Evolutionary conservation across 2,797 vertebrate genomes (phyloP), one percentile per base, ranked within the genome.

Genomic region (Naso thynnoides): DNA sequence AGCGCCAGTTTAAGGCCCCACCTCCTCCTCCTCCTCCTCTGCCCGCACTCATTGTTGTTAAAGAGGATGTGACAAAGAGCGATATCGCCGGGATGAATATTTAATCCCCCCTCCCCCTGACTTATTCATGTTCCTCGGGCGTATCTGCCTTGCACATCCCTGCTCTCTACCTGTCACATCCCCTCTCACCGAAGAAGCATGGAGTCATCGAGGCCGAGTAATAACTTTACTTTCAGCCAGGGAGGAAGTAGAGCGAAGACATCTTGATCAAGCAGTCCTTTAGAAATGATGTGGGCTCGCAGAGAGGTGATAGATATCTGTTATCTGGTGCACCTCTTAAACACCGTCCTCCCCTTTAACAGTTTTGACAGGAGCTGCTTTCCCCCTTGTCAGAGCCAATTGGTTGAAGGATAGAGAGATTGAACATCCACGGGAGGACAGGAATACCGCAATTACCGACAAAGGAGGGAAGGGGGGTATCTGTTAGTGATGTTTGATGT

Each of bases 401-500:
- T 92, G 89, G 68, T 5, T 61, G 87, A 70, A 78, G 95, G 93
- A 94, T 93, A 75, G 66, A 44, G 72, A 88, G 93, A 95, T 92
- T 91, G 95, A 95, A 89, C 83, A 74, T 87, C 93, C 90, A 93
- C 69, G 26, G 88, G 79, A 95, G 93, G 91, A 95, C 91, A 95
- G 93, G 84, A 86, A 90, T 75, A 83, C 88, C 84, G 91, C 97
- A 96, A 97, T 97, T 98, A 98, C 84, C 91, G 90, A 96, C 95
- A 95, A 95, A 95, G 93, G 94, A 74, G 74, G 69, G 39, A 52
- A 23, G 38, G 64, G 67, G 82, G 88, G 91, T 73, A 90, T 96
- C 95, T 93, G 91, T 94, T 95, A 93, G 94, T 88, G 94, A 94
- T 84, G 89, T 93, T 93, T 96, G 96, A 96, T 95, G 95, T 96